Percentiles rank a stretch among this genome's conserved stretches.
Conservation (phyloP, 1,140 invertebrate species). For the Dendrolimus punctatus region DNA sequence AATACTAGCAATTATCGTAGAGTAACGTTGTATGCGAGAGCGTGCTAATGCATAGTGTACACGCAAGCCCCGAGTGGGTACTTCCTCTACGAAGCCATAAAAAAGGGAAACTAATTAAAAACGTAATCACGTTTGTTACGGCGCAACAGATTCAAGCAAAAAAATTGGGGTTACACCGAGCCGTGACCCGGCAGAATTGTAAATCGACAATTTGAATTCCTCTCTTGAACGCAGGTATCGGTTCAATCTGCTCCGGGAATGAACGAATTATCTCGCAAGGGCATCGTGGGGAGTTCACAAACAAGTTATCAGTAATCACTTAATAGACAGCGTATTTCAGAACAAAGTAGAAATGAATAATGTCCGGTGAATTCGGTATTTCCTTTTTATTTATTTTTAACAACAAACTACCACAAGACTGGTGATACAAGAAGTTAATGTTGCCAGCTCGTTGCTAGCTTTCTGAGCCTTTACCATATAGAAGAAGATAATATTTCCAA, state of each 20-base stretch:
- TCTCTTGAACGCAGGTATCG: slow-evolving; percentile 18
- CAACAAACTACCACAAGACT: no score
- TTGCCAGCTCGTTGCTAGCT: no score
- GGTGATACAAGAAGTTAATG: no score
- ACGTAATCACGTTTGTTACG: slow-evolving; percentile 16
- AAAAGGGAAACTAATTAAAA: slow-evolving; percentile 27
- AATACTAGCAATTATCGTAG: slow-evolving; percentile 31
- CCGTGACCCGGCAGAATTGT: slow-evolving; percentile 10
- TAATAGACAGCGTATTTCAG: no score
- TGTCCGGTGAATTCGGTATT: no score
- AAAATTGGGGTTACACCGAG: slow-evolving; percentile 8
- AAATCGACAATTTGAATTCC: slow-evolving; percentile 26
- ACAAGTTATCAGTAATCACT: no score
- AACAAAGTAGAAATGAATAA: no score
- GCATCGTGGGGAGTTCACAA: slow-evolving; percentile 15
- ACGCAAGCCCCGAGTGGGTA: slow-evolving; percentile 19
- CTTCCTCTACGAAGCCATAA: slow-evolving; percentile 9
- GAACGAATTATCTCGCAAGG: slow-evolving; percentile 23
- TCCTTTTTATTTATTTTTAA: no score
- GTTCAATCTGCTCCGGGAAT: slow-evolving; percentile 18
- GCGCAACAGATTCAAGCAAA: slow-evolving; percentile 11
- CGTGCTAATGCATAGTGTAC: slow-evolving; percentile 29
- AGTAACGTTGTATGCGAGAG: slow-evolving; percentile 23
- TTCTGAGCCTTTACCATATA: no score
- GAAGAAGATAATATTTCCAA: no score